These are phyloP conservation scores for Dascillus cervinus DNA, from an alignment of 2,888 invertebrate genomes.

Conservation along the genomic window DNA sequence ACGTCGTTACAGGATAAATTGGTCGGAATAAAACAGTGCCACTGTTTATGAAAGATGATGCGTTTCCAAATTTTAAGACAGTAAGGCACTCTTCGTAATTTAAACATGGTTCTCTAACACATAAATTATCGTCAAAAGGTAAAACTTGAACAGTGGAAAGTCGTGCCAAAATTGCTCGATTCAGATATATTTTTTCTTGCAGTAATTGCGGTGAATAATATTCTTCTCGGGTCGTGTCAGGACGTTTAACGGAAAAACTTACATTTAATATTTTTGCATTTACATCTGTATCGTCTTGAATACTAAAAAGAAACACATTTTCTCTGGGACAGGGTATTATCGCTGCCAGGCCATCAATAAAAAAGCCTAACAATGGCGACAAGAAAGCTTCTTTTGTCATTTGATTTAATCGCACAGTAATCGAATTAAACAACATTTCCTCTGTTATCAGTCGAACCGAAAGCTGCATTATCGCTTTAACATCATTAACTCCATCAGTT, in stretches of 20 bases:
- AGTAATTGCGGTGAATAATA: constrained; percentile 85
- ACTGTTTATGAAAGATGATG: constrained; percentile 81
- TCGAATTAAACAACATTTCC: constrained; percentile 89
- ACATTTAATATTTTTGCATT: constrained; percentile 83
- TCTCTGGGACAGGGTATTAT: constrained; percentile 89
- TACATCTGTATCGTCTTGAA: constrained; percentile 89
- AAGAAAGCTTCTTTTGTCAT: constrained; percentile 91
- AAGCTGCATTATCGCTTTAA: constrained; percentile 86
- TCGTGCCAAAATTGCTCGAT: constrained; percentile 77
- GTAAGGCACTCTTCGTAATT: constrained; percentile 91
- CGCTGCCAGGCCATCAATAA: constrained; percentile 83
- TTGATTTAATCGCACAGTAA: constrained; percentile 85
- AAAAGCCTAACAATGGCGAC: constrained; percentile 79
- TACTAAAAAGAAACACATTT: constrained; percentile 86
- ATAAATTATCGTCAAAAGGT: constrained; percentile 94
- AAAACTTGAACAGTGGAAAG: constrained; percentile 84
- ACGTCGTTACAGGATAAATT: constrained; percentile 90
- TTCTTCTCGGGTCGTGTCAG: constrained; percentile 68
- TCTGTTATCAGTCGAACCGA: constrained; percentile 86
- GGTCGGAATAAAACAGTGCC: constrained; percentile 88
- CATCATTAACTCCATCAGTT: constrained; percentile 90
- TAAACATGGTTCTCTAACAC: constrained; percentile 89
- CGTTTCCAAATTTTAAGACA: constrained; percentile 86
- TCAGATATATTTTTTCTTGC: constrained; percentile 89
- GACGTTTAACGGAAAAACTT: constrained; percentile 81